phyloP scores from a whole-genome alignment of 2,888 invertebrate species.

The Tupiocoris notatus region DNA sequence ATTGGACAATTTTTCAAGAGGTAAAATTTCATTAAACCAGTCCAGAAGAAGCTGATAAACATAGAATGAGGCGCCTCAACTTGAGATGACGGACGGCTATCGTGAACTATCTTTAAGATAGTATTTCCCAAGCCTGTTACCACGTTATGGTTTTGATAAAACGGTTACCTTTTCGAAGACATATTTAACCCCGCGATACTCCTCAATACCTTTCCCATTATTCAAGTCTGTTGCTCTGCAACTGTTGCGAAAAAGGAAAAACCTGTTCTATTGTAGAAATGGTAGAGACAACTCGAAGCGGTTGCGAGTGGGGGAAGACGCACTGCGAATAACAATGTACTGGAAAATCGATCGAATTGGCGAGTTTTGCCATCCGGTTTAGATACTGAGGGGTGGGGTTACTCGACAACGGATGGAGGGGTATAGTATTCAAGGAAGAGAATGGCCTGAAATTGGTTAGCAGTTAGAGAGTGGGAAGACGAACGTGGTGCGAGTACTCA shows the following conservation, averaged over 20 bases:
- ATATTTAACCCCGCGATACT: too few relatives aligned
- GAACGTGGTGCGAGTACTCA: conserved; percentile 27
- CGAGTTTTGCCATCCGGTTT: conserved; percentile 3
- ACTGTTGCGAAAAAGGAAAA: conserved; percentile 30
- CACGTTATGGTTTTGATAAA: too few relatives aligned
- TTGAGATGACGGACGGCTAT: too few relatives aligned
- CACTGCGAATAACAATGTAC: conserved; percentile 25
- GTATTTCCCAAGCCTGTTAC: too few relatives aligned
- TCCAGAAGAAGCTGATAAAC: too few relatives aligned
- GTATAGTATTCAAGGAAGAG: background rate
- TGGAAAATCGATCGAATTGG: conserved; percentile 29
- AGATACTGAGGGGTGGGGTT: background rate
- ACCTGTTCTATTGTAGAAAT: background rate
- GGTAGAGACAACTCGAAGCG: background rate
- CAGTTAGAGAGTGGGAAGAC: conserved; percentile 14
- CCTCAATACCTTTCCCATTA: background rate
- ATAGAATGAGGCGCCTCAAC: too few relatives aligned
- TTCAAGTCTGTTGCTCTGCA: background rate
- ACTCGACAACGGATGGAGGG: background rate
- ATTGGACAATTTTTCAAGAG: too few relatives aligned
- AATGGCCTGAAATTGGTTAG: conserved; percentile 33
- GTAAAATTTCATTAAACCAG: too few relatives aligned
- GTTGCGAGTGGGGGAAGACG: background rate
- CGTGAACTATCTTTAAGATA: too few relatives aligned
- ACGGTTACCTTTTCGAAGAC: too few relatives aligned